Base-by-base conservation (phyloP, 92 coral and sea anemone genomes). In the Siderastrea radians region DNA sequence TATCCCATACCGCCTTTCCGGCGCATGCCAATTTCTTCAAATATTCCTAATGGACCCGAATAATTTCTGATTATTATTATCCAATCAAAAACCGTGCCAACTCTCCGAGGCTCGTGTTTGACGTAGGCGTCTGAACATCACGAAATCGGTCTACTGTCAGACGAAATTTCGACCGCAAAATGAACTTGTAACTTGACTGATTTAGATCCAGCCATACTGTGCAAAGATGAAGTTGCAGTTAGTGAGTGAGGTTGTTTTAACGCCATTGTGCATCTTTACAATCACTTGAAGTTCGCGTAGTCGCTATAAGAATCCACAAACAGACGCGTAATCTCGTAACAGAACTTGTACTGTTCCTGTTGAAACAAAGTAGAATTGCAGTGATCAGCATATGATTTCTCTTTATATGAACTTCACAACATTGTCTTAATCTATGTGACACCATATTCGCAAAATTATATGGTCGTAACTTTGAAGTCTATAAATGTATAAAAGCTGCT, bases 321-420 rank as follows among this genome's bases (percentile, higher is more conserved):
- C 81, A 92, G 93, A 47, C 91, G 90, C 19, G 93, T 90, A 16
- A 94, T 95, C 47, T 98, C 96, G 90, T 95, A 98, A 74, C 98
- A 98, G 90, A 90, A 91, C 80, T 90, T 84, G 88, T 98, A 98
- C 70, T 98, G 98, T 57, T 89, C 96, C 99, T 98, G 86, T 72
- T 0, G 54, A 16, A 49, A 51, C 71, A 26, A 51, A 79, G 52
- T 68, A 75, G 65, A 44, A 64, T 62, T n/a, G 50, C 47, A 84
- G 7, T 11, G 49, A 11, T 49, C 9, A 17, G 3, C 19, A 14
- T 45, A 1, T 10, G 8, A 49, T 17, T 45, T 47, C 52, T 45
- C 19, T 45, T 47, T 3, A 43, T 15, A 68, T 6, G 14, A 61
- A 2, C 38, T 16, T 43, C 26, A 63, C 17, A n/a, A n/a, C 68